Conservation (phyloP, 2,888 invertebrate species). For the Rhopalosiphum nymphaeae region DNA sequence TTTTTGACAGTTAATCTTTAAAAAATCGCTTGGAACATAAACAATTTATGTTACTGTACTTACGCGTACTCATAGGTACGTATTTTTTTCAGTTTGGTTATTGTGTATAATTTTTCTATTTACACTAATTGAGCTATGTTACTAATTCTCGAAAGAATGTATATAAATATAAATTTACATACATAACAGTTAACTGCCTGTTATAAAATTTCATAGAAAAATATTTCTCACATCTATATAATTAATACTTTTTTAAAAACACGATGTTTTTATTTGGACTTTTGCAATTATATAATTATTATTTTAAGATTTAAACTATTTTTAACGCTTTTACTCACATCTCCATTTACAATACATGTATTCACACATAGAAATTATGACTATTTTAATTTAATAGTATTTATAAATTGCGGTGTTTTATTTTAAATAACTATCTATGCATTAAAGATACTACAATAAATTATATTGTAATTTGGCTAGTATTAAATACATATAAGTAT, state of each 20-base stretch:
- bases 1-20: slow-evolving; percentile 18
- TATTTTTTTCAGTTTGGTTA: not conserved
- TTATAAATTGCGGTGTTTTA: not conserved
- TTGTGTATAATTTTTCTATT: not conserved
- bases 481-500: not conserved
- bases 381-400: not conserved
- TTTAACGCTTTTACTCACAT: not conserved
- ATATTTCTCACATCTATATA: not conserved
- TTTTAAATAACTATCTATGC: not conserved
- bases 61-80: not conserved
- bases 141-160: not conserved
- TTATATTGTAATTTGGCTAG: not conserved
- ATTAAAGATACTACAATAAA: not conserved
- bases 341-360: not conserved
- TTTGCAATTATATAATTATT: not conserved
- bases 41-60: not conserved
- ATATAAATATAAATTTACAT: not conserved
- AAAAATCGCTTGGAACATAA: not conserved
- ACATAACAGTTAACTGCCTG: not conserved
- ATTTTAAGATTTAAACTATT: not conserved
- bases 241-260: no score
- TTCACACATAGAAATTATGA: not conserved
- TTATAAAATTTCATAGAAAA: not conserved
- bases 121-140: not conserved
- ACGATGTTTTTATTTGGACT: not conserved